Percentiles rank a stretch among this genome's conserved stretches.
Conservation (phyloP, 2,113 vertebrate species). For the Bufo gargarizans region DNA sequence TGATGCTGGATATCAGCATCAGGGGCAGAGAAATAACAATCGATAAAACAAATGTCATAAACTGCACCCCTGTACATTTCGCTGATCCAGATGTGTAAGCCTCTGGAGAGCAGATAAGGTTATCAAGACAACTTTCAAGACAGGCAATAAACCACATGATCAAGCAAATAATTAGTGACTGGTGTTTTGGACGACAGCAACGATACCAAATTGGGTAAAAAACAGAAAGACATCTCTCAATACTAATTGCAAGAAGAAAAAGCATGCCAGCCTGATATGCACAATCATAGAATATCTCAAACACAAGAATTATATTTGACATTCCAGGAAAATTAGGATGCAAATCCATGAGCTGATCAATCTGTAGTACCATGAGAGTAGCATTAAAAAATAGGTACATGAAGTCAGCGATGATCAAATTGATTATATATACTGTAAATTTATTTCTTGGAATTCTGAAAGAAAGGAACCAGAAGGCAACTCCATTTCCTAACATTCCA, state of each 20-base stretch:
- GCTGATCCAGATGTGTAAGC: constrained; percentile 9
- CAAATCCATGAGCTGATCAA: constrained; percentile 54
- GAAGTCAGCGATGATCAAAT: constrained; percentile 49
- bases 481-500: constrained; percentile 59
- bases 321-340: background rate
- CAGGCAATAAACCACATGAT: constrained; percentile 66
- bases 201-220: constrained; percentile 66
- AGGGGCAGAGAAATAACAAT: constrained; percentile 28
- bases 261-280: constrained; percentile 57
- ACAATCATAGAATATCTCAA: constrained; percentile 49
- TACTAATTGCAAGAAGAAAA: constrained; percentile 62
- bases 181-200: constrained; percentile 54
- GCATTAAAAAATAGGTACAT: constrained; percentile 59
- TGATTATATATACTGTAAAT: constrained; percentile 59
- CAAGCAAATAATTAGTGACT: constrained; percentile 57
- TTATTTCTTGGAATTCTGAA: constrained; percentile 45
- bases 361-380: background rate
- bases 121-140: constrained; percentile 60
- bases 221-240: constrained; percentile 51
- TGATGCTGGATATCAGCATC: constrained; percentile 33
- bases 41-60: constrained; percentile 26
- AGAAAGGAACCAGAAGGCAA: constrained; percentile 58
- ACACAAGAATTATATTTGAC: background rate
- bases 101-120: constrained; percentile 60
- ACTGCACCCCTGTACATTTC: constrained; percentile 34